Base-by-base conservation (phyloP, 2,113 vertebrate species). In the Pleuronectes platessa region DNA sequence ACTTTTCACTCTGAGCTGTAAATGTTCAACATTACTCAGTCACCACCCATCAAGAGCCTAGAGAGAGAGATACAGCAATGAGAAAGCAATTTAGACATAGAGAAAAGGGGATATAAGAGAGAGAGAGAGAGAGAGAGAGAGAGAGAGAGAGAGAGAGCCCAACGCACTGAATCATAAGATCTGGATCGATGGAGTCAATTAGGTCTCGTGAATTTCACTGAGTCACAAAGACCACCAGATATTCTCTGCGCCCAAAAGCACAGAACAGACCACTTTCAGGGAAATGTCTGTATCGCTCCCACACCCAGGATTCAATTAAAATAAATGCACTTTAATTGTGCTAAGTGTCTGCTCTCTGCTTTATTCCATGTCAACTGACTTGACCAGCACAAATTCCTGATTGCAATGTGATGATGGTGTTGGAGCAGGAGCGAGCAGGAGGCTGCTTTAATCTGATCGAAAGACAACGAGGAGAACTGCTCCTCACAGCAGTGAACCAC, bases 161-260 rank as follows among this genome's bases (percentile, higher is more conserved):
- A 65, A 67, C 18, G 13, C 79, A 67, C 62, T 85, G 76, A 86
- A 83, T 84, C 79, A 76, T 75, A 63, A 69, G 40, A 77, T 67
- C 61, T 65, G 65, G 71, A 86, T 88, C 78, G 15, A 90, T 90
- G 63, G 61, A 63, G 66, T 75, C 74, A 79, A 85, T 91, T 81
- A 79, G 70, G 14, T 69, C 69, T 85, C 63, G 47, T 64, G 61
- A 73, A 84, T 85, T 83, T 82, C 45, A 40, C 55, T 53, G 24
- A 78, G 58, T 80, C 68, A 71, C 68, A 68, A 63, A 68, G 35
- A 60, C 65, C 53, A 49, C 55, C 42, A 79, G 18, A 73, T 56
- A 69, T 20, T 68, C 74, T 20, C 59, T 21, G 47, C 31, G 40
- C 47, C 42, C 63, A 3, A 26, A 60, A 75, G 71, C 21, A 59